Conservation (phyloP, 1,140 invertebrate genomes). For the Bombus waltoni region DNA sequence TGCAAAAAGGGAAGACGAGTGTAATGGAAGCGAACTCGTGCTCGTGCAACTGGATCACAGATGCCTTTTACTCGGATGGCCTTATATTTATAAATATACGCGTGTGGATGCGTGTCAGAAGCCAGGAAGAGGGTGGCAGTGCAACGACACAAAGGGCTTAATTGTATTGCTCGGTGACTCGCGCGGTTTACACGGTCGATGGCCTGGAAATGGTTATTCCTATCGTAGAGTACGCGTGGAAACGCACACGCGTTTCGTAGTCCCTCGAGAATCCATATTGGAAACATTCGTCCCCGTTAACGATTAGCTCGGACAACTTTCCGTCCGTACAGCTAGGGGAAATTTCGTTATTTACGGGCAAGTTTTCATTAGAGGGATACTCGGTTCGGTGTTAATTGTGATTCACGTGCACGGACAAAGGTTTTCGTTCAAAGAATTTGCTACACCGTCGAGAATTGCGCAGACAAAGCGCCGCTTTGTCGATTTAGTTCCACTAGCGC, state of each 20-base stretch:
- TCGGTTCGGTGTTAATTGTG: not conserved
- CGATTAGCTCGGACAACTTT: not conserved
- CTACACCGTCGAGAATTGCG: not conserved
- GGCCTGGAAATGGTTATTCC: conserved; percentile 45
- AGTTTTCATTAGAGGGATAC: not conserved
- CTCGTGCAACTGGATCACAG: conserved; percentile 35
- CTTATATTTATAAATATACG: conserved; percentile 44
- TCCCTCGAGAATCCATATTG: conserved; percentile 29
- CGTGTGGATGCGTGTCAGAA: conserved; percentile 36
- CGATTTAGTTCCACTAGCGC: not conserved
- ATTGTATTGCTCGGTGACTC: conserved; percentile 44
- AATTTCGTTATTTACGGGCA: conserved; percentile 14
- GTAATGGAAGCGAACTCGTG: conserved; percentile 31
- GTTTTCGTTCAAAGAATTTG: not conserved
- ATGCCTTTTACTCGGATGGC: conserved; percentile 10
- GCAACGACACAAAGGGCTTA: conserved; percentile 39
- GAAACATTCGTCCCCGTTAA: conserved; percentile 5
- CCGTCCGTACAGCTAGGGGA: not conserved
- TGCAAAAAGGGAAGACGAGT: conserved; percentile 23
- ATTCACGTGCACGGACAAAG: not conserved
- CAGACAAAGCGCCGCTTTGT: not conserved
- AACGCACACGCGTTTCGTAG: not conserved
- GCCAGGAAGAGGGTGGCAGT: conserved; percentile 23
- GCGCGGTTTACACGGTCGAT: conserved; percentile 42
- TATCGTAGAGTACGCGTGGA: conserved; percentile 15